Evolutionary conservation across 1,140 invertebrate species (phyloP), one percentile per base, ranked within the genome.

Genomic region (Orius laevigatus): DNA sequence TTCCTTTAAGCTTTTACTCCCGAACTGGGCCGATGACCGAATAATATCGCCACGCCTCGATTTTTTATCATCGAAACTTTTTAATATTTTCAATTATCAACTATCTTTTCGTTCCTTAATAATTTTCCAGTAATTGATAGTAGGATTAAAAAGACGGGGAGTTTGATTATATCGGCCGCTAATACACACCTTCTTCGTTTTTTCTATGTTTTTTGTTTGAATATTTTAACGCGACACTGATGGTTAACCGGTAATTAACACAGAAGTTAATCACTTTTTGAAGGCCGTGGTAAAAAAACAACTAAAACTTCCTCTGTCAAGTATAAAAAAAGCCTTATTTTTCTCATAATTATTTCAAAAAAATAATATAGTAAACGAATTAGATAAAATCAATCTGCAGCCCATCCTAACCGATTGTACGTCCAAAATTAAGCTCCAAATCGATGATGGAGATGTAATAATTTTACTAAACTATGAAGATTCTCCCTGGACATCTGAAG

Each of bases 11-110:
- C 15, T 38, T 38, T 12, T 38, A n/a, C n/a, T 38, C 40, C 10
- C 14, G 40, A 42, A 42, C 14, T 42, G 19, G 40, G 16, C 10
- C 40, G 40, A 42, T 19, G 40, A 42, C 40, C 40, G 40, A 42
- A 42, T 19, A 42, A 42, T 16, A 19, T 11, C 40, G 40, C 19
- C 40, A 16, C 18, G 12, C 18, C 40, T 19, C 40, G 16, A 42
- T 15, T 19, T 42, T 16, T 16, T 15, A 15, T 6, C 40, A 12
- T 19, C n/a, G 16, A 42, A 42, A 42, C 5, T 42, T 42, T 38
- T 19, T 16, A 42, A 12, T 11, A 42, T 42, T 16, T 42, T 42
- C 19, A 16, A 42, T 42, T 42, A 16, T 42, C 40, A 42, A 42
- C 19, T 42, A 42, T 42, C 19, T 16, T 19, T 40, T 40, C 38